A percentile compares a stretch with the other conserved stretches of the same genome.
Evolutionary conservation across 2,888 invertebrate species (phyloP).

Genomic region (Thera obeliscata): DNA sequence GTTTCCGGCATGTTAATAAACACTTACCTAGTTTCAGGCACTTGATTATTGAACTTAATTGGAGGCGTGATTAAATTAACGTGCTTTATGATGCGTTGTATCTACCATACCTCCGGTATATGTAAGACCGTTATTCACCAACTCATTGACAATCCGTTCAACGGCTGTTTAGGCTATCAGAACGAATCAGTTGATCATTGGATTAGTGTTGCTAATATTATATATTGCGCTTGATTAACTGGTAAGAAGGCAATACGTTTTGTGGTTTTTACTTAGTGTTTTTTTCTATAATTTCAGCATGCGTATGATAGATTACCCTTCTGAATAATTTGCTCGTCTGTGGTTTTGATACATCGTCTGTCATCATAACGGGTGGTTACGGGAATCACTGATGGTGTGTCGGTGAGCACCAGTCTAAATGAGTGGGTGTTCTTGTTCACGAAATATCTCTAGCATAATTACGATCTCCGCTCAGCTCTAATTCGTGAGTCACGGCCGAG

Average conservation of each 20-base stretch:
- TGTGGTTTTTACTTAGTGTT: not conserved
- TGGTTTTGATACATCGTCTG: constrained; percentile 2
- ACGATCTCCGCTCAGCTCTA: constrained; percentile 78
- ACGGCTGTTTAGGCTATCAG: not conserved
- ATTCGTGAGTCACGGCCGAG: constrained; percentile 82
- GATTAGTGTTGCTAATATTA: not conserved
- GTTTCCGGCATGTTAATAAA: constrained; percentile 28
- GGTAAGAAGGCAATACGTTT: not conserved
- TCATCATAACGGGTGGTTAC: constrained; percentile 13
- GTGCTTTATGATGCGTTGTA: constrained; percentile 63
- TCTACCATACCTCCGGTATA: constrained; percentile 48
- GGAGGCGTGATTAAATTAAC: constrained; percentile 65
- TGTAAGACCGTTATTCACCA: not conserved
- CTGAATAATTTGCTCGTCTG: not conserved
- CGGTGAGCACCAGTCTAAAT: constrained; percentile 25
- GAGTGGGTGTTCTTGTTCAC: constrained; percentile 74
- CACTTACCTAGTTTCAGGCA: constrained; percentile 39
- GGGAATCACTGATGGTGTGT: constrained; percentile 4
- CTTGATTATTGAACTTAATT: constrained; percentile 68
- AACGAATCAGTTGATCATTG: not conserved
- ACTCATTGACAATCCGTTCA: not conserved
- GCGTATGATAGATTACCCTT: not conserved
- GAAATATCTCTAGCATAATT: constrained; percentile 77
- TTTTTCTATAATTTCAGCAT: not conserved
- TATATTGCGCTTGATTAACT: too few species aligned